Evolutionary conservation across 2,797 vertebrate genomes (phyloP).

Genomic region (Mallotus villosus): DNA sequence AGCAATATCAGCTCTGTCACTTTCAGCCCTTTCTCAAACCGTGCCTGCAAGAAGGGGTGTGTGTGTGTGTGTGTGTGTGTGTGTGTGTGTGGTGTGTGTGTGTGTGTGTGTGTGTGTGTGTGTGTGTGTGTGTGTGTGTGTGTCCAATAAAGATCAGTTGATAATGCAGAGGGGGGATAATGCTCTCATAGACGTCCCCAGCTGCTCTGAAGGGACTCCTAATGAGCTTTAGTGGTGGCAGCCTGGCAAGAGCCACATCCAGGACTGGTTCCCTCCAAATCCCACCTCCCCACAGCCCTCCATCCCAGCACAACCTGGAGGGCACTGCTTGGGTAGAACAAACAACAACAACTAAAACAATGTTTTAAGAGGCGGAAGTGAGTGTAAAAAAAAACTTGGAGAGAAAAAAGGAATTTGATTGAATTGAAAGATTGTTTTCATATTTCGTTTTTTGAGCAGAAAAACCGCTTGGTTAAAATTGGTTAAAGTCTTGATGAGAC

Average conservation of each 20-base stretch:
- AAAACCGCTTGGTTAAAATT: too few relatives aligned
- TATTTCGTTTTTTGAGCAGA: too few relatives aligned
- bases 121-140: not conserved
- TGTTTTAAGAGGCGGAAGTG: too few relatives aligned
- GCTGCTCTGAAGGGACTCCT: constrained; percentile 11
- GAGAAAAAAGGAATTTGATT: too few relatives aligned
- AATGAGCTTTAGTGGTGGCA: constrained; percentile 22
- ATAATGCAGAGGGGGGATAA: constrained; percentile 11
- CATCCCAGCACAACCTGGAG: not conserved
- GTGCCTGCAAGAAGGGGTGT: too few relatives aligned
- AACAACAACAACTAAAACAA: too few relatives aligned
- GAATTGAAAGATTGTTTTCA: too few relatives aligned
- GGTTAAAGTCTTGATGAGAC: not conserved
- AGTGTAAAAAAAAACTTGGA: too few relatives aligned
- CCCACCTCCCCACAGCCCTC: not conserved
- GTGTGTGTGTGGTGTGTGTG: constrained; percentile 2
- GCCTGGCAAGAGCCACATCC: constrained; percentile 7
- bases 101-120: constrained; percentile 8
- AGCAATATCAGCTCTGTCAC: too few relatives aligned
- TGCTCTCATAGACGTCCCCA: not conserved
- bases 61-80: constrained; percentile 1
- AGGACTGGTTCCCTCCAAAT: constrained; percentile 18
- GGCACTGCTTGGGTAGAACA: not conserved
- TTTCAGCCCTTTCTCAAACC: not conserved
- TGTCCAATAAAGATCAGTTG: constrained; percentile 2